Evolutionary conservation across 2,113 vertebrate genomes (phyloP), one percentile per base, ranked within the genome.

Genomic region (Hepsetus odoe): DNA sequence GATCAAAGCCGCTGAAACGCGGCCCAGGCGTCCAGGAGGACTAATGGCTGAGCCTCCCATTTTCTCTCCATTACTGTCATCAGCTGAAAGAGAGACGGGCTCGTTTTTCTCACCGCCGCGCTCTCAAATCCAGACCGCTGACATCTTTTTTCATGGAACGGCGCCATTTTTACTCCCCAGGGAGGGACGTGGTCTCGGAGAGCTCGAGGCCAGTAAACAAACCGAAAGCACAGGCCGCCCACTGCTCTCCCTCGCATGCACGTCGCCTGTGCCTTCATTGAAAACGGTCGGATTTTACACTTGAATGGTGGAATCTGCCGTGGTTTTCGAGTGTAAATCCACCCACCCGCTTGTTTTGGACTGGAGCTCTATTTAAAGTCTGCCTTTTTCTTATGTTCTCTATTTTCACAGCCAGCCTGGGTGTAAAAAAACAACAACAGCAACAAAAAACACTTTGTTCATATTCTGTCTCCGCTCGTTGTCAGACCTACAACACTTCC

Each of bases 51-150:
- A 32, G 30, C 33, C 65, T 35, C 49, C 74, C 40, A 67, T 66
- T 67, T 67, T 67, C 70, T 66, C 61, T 67, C 61, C 77, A 67
- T 73, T 73, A 67, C 33, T 67, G 70, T 66, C 46, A 26, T 65
- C 61, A 10, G 61, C 18, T 35, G n/a, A 74, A 56, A 66, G 55
- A 55, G n/a, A 79, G 77, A 56, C 18, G 69, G 55, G 70, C 46
- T 33, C 26, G 59, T 22, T 73, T n/a, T 55, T 72, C 26, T 73
- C 53, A 30, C 33, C n/a, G 70, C 76, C 16, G 42, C n/a, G 30
- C 65, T 55, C 51, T 66, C 59, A 56, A 9, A 72, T 42, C 38
- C 22, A 32, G 6, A 20, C 58, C 14, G 53, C 42, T 58, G 46
- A 32, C 35, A 71, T 70, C 40, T 46, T 64, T 32, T 40, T 76